Evolutionary conservation across 2,888 invertebrate genomes (phyloP), one percentile per base, ranked within the genome.

Genomic region (Scrobipalpa atriplicella): DNA sequence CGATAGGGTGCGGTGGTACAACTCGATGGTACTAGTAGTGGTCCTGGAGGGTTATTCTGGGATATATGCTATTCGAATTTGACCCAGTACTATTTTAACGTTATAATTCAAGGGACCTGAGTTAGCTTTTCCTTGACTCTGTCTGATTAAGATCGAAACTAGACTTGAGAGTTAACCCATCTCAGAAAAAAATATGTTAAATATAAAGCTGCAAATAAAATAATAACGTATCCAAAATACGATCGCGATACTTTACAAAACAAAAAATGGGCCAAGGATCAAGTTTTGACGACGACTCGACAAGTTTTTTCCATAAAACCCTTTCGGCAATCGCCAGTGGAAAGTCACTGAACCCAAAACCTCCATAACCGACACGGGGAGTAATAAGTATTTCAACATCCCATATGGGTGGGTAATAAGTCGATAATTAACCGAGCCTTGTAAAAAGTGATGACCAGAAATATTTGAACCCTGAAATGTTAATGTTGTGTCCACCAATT

Each of bases 331-430:
- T 69, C 63, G 67, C 63, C 41, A 52, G 62, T 66, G 63, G 71
- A 73, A 71, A 71, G 73, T 71, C 73, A 71, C 36, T 71, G 72
- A 73, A 71, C 73, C 65, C 64, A 60, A 65, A 62, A 60, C 19
- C 13, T 21, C n/a, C 19, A 13, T 16, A 18, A 10, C n/a, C 16
- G 16, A 38, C 9, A 41, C 16, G 41, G 43, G 18, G 21, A 11
- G 36, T 29, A 9, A 1, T 21, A 19, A 2, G 18, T n/a, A n/a
- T 58, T 58, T 58, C 65, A 64, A 47, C 58, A 52, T 18, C 69
- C 61, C 68, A 56, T 69, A 71, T 67, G 68, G 67, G 64, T 61
- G 68, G 68, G 64, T 73, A 71, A 71, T 71, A 65, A 66, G 60
- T 62, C 67, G 66, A 69, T 69, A 66, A 70, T 69, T 71, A 66